These are phyloP conservation scores for Octopus bimaculoides DNA, from an alignment of 1,140 invertebrate genomes.

Conservation along the genomic window DNA sequence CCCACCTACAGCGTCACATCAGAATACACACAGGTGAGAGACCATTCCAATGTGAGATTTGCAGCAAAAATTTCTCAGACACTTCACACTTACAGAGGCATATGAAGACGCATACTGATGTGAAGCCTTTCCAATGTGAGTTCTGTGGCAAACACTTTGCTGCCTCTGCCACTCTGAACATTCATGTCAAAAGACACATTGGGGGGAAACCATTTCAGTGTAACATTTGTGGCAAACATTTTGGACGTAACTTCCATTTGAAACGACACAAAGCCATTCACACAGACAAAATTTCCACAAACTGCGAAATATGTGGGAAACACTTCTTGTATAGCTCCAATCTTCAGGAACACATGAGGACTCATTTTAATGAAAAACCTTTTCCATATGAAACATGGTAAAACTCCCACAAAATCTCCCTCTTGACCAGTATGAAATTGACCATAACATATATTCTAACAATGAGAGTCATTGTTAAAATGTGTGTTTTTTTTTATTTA, in stretches of 20 bases:
- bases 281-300: background rate
- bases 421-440: too few species aligned
- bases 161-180: background rate
- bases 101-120: constrained; percentile 50
- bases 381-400: too few species aligned
- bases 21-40: constrained; percentile 21
- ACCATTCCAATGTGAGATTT: constrained; percentile 55
- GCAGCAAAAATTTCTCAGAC: constrained; percentile 59
- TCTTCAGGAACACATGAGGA: too few species aligned
- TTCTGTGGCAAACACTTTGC: constrained; percentile 36
- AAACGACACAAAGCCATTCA: background rate
- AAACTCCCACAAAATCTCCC: too few species aligned
- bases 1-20: constrained; percentile 81
- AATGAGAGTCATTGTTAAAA: too few species aligned
- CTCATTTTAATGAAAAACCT: too few species aligned
- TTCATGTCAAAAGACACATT: background rate
- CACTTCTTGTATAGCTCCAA: too few species aligned
- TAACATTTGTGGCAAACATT: background rate
- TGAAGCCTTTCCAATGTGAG: constrained; percentile 47
- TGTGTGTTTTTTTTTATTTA: too few species aligned
- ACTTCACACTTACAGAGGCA: constrained; percentile 58
- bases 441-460: too few species aligned
- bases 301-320: background rate
- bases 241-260: background rate
- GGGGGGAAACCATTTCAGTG: background rate